Evolutionary conservation across 2,888 invertebrate genomes (phyloP).

Genomic region (Tenthredo amoena): DNA sequence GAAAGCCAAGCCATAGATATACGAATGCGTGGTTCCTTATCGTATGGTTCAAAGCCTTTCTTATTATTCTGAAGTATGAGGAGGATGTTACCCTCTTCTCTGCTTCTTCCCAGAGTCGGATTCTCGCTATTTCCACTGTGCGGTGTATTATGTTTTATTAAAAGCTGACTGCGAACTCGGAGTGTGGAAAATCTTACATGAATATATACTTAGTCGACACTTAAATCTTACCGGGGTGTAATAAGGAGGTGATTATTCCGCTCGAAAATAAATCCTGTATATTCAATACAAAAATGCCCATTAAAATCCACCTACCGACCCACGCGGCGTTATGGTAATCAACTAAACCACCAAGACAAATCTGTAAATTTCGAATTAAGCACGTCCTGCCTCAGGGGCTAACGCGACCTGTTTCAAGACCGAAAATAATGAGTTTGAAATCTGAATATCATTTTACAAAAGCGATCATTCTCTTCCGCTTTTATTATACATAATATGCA

Average conservation of each 20-base stretch:
- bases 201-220: background rate
- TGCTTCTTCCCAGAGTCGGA: background rate
- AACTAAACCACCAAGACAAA: background rate
- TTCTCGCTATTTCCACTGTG: background rate
- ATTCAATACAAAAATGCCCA: conserved; percentile 13
- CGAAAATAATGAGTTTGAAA: background rate
- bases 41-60: background rate
- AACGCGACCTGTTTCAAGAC: background rate
- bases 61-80: background rate
- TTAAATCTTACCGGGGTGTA: background rate
- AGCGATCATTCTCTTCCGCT: background rate
- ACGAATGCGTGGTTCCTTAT: background rate
- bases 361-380: background rate
- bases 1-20: background rate
- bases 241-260: conserved; percentile 37
- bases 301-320: background rate
- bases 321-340: conserved; percentile 6
- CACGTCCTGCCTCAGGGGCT: background rate
- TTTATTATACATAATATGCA: background rate
- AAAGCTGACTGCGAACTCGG: background rate
- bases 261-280: background rate
- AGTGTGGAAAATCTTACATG: background rate
- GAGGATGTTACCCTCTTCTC: background rate
- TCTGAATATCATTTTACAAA: conserved; percentile 7
- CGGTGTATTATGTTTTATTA: background rate